A percentile compares a stretch with the other conserved stretches of the same genome.
Conservation (phyloP, 1,140 invertebrate species). For the Ylistrum balloti region DNA sequence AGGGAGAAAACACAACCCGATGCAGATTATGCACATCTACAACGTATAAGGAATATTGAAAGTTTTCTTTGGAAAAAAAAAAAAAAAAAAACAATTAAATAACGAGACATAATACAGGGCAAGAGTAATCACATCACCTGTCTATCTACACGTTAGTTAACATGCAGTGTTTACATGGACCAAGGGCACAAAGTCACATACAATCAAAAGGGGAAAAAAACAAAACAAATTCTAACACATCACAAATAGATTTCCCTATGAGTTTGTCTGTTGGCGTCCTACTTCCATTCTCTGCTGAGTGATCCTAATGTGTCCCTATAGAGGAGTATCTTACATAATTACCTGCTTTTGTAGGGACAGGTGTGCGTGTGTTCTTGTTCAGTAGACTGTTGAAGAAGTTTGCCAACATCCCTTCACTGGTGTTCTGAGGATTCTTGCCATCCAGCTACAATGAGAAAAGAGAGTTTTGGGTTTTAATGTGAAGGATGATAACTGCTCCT, state of each 20-base stretch:
- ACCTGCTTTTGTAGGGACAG: slow-evolving; percentile 74
- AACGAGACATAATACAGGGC: too few species aligned
- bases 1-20: too few species aligned
- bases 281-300: not conserved
- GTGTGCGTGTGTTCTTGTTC: slow-evolving; percentile 87
- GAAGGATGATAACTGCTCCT: too few species aligned
- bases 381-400: slow-evolving; percentile 99
- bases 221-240: not conserved
- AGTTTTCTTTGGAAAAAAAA: too few species aligned
- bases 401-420: slow-evolving; percentile 95
- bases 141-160: slow-evolving; percentile 4
- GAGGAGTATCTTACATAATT: not conserved
- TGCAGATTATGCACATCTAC: too few species aligned
- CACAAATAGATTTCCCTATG: not conserved
- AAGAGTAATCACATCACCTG: not conserved
- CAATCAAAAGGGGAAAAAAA: not conserved
- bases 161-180: slow-evolving; percentile 25
- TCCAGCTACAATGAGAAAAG: slow-evolving; percentile 85
- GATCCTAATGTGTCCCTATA: not conserved
- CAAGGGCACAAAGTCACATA: not conserved
- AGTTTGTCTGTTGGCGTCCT: not conserved
- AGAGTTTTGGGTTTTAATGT: too few species aligned
- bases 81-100: too few species aligned
- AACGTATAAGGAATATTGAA: too few species aligned
- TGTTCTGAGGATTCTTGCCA: slow-evolving; percentile 87